These are phyloP conservation scores for Atethmia centrago DNA, from an alignment of 2,888 invertebrate species.

Conservation along the genomic window DNA sequence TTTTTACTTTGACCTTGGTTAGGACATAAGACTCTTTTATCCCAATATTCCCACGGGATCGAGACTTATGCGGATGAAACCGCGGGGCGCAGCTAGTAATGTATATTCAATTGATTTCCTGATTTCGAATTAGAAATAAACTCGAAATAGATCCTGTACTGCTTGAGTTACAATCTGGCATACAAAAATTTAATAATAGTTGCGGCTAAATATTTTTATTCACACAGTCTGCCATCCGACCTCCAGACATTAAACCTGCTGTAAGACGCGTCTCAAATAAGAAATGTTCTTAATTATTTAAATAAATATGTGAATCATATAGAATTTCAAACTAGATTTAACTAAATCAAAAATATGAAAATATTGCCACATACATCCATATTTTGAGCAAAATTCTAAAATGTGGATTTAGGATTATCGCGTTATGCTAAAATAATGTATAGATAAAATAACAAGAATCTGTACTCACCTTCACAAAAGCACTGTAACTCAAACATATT, in stretches of 20 bases:
- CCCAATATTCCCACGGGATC: too few species aligned
- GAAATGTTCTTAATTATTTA: not conserved
- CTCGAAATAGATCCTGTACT: not conserved
- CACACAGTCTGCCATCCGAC: not conserved
- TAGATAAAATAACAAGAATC: slow-evolving; percentile 9
- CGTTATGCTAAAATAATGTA: not conserved
- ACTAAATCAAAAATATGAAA: not conserved
- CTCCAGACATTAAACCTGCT: not conserved
- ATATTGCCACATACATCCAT: not conserved
- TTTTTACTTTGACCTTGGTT: too few species aligned
- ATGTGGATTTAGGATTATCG: too few species aligned
- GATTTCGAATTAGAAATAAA: not conserved
- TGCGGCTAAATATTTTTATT: slow-evolving; percentile 15
- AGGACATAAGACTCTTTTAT: too few species aligned
- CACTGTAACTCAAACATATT: slow-evolving; percentile 50
- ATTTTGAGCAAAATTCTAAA: not conserved
- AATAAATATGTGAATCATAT: not conserved
- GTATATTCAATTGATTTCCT: not conserved
- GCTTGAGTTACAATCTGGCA: not conserved
- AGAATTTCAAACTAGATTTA: not conserved
- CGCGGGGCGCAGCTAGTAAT: too few species aligned
- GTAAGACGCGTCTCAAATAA: not conserved
- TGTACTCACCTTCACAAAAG: slow-evolving; percentile 58
- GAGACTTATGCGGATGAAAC: too few species aligned
- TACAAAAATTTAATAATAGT: not conserved